Evolutionary conservation across 2,113 vertebrate species (phyloP).

Genomic region (Excalfactoria chinensis): DNA sequence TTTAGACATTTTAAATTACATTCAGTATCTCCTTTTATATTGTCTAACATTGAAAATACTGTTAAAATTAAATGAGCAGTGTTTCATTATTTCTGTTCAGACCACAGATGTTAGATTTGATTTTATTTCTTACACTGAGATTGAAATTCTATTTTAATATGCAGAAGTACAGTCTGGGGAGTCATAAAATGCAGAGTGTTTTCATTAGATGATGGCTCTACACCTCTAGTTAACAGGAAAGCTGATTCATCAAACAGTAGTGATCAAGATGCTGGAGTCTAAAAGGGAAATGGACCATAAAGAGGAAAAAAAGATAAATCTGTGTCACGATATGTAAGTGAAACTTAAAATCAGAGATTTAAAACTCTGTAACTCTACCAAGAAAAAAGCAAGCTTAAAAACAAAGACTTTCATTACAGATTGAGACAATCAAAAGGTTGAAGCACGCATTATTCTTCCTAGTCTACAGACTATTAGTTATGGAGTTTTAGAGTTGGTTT

Average conservation of each 20-base stretch:
- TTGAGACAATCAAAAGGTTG: not conserved
- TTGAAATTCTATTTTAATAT: conserved; percentile 84
- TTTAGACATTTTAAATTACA: conserved; percentile 63
- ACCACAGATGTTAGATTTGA: conserved; percentile 81
- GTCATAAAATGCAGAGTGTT: conserved; percentile 80
- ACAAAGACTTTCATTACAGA: not conserved
- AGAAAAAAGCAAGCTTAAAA: not conserved
- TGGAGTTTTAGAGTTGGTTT: not conserved
- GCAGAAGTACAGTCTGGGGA: conserved; percentile 80
- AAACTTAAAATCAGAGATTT: not conserved
- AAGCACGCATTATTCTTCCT: not conserved
- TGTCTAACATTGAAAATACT: conserved; percentile 64
- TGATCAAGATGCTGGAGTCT: conserved; percentile 52
- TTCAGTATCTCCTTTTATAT: conserved; percentile 51
- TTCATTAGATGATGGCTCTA: conserved; percentile 80
- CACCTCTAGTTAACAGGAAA: conserved; percentile 77
- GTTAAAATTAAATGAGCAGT: conserved; percentile 77
- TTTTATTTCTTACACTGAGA: conserved; percentile 82
- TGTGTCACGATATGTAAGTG: conserved; percentile 17
- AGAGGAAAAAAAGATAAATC: not conserved
- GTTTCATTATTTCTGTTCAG: conserved; percentile 76
- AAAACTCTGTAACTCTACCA: conserved; percentile 22
- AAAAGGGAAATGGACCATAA: conserved; percentile 50
- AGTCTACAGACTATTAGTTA: not conserved
- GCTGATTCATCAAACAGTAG: conserved; percentile 78